Evolutionary conservation across 2,797 vertebrate genomes (phyloP).

Genomic region (Synaphobranchus kaupii): DNA sequence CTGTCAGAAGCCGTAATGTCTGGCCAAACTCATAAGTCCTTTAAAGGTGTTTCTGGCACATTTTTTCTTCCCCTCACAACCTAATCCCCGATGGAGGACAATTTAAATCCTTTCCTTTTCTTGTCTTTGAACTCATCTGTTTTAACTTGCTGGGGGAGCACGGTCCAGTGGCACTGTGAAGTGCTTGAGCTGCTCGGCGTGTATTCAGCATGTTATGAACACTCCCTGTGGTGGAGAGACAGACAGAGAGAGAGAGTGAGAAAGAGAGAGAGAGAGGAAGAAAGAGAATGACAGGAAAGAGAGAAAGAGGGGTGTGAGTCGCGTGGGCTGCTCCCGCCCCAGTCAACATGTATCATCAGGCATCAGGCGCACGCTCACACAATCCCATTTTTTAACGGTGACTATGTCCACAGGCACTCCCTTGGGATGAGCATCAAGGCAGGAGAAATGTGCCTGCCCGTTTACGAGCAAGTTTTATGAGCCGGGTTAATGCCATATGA

Average conservation of each 20-base stretch:
- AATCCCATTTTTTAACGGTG: background rate
- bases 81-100: slow-evolving; percentile 14
- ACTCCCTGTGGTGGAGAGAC: slow-evolving; percentile 5
- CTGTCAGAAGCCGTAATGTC: background rate
- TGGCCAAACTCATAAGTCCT: slow-evolving; percentile 2
- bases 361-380: background rate
- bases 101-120: slow-evolving; percentile 2
- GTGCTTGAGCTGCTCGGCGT: slow-evolving; percentile 6
- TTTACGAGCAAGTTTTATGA: background rate
- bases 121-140: slow-evolving; percentile 15
- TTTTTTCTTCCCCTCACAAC: background rate
- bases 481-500: background rate
- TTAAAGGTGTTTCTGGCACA: background rate
- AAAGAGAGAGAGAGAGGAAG: background rate
- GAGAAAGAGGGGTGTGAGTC: background rate
- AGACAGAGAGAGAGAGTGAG: background rate
- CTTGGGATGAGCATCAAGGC: background rate
- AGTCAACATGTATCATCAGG: slow-evolving; percentile 13
- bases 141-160: slow-evolving; percentile 22
- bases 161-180: background rate
- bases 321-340: background rate
- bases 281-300: background rate
- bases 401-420: slow-evolving; percentile 2
- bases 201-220: slow-evolving; percentile 10
- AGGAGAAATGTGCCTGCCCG: background rate